phyloP scores from a whole-genome alignment of 2,113 vertebrate species.

The Thryonomys swinderianus region DNA sequence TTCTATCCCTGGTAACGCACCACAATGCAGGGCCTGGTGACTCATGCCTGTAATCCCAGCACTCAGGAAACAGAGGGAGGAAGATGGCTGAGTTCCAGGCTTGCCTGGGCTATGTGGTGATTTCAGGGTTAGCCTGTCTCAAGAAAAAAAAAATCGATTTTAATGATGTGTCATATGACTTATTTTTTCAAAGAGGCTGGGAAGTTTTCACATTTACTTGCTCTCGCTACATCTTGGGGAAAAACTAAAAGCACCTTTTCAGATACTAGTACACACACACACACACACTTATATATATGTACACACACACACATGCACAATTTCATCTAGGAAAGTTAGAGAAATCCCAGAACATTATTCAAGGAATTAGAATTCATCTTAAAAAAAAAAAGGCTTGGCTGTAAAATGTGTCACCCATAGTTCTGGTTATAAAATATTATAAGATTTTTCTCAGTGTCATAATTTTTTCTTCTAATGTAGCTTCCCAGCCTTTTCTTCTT shows the following conservation, averaged over 20 bases:
- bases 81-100: too few species aligned
- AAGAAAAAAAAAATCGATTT: background rate
- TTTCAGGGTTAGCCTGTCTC: too few species aligned
- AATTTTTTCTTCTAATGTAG: background rate
- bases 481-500: background rate
- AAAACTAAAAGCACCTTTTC: background rate
- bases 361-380: slow-evolving; percentile 14
- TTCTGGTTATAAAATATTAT: background rate
- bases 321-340: background rate
- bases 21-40: too few species aligned
- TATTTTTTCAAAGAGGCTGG: slow-evolving; percentile 9
- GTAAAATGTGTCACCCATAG: slow-evolving; percentile 9
- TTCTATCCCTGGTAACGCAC: too few species aligned
- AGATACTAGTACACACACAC: background rate
- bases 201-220: background rate
- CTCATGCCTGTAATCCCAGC: too few species aligned
- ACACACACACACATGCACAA: background rate
- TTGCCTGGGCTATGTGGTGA: too few species aligned
- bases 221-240: background rate
- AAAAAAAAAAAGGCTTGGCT: background rate
- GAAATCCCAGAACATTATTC: background rate
- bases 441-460: background rate
- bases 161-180: background rate
- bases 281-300: background rate
- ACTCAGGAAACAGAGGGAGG: too few species aligned